Percentiles rank a stretch among this genome's conserved stretches.
These are phyloP conservation scores for Heliconius nattereri DNA, from an alignment of 1,140 invertebrate species.

Conservation along the genomic window DNA sequence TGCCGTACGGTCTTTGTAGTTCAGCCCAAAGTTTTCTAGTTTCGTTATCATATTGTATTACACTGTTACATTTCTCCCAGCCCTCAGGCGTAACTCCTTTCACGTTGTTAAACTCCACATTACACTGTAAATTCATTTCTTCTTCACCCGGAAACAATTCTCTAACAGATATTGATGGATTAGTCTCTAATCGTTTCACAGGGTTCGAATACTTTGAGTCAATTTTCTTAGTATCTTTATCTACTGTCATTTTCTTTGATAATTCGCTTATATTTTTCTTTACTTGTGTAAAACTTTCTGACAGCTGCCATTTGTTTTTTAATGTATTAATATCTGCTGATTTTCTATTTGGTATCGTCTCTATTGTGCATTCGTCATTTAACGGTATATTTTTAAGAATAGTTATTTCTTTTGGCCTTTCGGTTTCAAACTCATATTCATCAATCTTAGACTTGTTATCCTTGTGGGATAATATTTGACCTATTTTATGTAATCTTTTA, in stretches of 20 bases:
- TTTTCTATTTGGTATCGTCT: slow-evolving; percentile 72
- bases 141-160: slow-evolving; percentile 90
- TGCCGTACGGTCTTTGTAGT: slow-evolving; percentile 91
- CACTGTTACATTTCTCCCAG: slow-evolving; percentile 90
- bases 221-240: slow-evolving; percentile 67
- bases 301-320: slow-evolving; percentile 79
- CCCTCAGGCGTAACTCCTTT: slow-evolving; percentile 87
- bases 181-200: slow-evolving; percentile 84
- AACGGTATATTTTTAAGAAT: slow-evolving; percentile 70
- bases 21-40: slow-evolving; percentile 90
- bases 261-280: slow-evolving; percentile 77
- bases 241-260: slow-evolving; percentile 68
- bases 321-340: slow-evolving; percentile 72
- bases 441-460: slow-evolving; percentile 55
- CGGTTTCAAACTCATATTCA: slow-evolving; percentile 56
- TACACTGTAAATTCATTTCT: slow-evolving; percentile 88
- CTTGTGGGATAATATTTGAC: slow-evolving; percentile 69
- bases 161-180: slow-evolving; percentile 89
- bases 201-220: slow-evolving; percentile 75
- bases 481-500: slow-evolving; percentile 75
- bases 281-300: slow-evolving; percentile 77
- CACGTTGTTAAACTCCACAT: slow-evolving; percentile 86
- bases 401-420: slow-evolving; percentile 56
- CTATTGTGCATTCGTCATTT: slow-evolving; percentile 79
- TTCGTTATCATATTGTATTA: slow-evolving; percentile 90